Base-by-base conservation (phyloP, 2,888 invertebrate genomes). In the Dione juno region DNA sequence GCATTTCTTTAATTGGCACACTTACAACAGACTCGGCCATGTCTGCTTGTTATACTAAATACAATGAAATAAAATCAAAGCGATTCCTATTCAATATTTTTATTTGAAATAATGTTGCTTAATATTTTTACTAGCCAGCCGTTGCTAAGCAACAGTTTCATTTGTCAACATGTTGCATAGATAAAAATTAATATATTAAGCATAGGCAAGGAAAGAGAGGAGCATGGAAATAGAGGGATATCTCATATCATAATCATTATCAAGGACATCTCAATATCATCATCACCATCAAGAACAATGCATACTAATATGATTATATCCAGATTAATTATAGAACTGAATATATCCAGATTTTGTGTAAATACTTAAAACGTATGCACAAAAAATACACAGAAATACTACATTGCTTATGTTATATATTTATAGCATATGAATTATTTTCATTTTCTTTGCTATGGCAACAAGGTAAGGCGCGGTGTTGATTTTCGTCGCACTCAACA, bases 11-110 rank as follows among this genome's bases (percentile, higher is more conserved):
- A 43, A 3, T 45, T 28, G 43, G n/a, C 43, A 75, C 71, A 79
- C 65, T 76, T 41, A 68, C 52, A 61, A 63, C 59, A 19, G 72
- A 82, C 66, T 87, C 83, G 41, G 87, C 84, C 88, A 88, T 89
- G 45, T 14, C 13, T 37, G n/a, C 3, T 53, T 53, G 41, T 7
- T 54, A 35, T 21, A 41, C 43, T 21, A 43, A 9, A 13, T 41
- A 41, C 2, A 21, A 9, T 21, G n/a, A 21, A 61, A 14, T 45
- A 61, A 28, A n/a, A 45, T 7, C 21, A 1, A 10, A n/a, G 7
- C 5, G n/a, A 45, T 16, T 28, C 5, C 5, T 28, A 45, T 43
- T 21, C 13, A 58, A 59, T 61, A 28, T 61, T 45, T 45, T 45
- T 28, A 58, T 67, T 78, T 53, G 45, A 13, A 63, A 28, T 28